Percentiles rank a stretch among this genome's conserved stretches.
Evolutionary conservation across 2,888 invertebrate genomes (phyloP).

Genomic region (Taphrorychus bicolor): DNA sequence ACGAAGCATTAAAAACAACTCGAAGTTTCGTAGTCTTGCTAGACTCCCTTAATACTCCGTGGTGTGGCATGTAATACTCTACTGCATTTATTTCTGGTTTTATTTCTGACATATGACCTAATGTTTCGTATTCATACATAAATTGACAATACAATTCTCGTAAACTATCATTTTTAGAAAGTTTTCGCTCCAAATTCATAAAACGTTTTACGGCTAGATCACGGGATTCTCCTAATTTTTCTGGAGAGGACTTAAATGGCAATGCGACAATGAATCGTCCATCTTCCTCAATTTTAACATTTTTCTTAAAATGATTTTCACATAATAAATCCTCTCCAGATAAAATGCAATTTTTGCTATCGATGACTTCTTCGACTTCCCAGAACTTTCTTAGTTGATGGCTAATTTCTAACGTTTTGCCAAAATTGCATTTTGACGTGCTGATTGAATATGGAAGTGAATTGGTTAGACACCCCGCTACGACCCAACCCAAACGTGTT

Average conservation of each 20-base stretch:
- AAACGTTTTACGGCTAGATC: constrained; percentile 28
- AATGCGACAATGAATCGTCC: constrained; percentile 26
- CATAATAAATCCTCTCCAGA: constrained; percentile 31
- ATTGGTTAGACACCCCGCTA: constrained; percentile 14
- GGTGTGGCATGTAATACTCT: constrained; percentile 25
- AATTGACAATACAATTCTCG: constrained; percentile 20
- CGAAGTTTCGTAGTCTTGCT: constrained; percentile 32
- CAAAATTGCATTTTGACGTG: constrained; percentile 12
- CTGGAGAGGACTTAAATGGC: constrained; percentile 25
- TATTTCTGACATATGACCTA: constrained; percentile 32
- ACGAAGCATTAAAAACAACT: constrained; percentile 34
- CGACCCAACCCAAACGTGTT: constrained; percentile 28
- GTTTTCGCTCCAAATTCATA: constrained; percentile 16
- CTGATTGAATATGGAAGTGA: neutral
- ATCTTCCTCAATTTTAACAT: constrained; percentile 2
- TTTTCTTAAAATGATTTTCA: constrained; percentile 26
- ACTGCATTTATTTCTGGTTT: neutral
- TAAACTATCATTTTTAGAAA: too few species aligned
- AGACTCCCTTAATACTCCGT: constrained; percentile 30
- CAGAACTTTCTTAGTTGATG: constrained; percentile 29
- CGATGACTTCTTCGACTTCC: constrained; percentile 28
- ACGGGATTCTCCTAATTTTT: constrained; percentile 28
- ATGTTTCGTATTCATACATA: constrained; percentile 22
- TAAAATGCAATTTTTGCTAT: neutral
- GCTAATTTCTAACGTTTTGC: constrained; percentile 8